Conservation (phyloP, 2,113 vertebrate genomes). For the Bufo gargarizans region DNA sequence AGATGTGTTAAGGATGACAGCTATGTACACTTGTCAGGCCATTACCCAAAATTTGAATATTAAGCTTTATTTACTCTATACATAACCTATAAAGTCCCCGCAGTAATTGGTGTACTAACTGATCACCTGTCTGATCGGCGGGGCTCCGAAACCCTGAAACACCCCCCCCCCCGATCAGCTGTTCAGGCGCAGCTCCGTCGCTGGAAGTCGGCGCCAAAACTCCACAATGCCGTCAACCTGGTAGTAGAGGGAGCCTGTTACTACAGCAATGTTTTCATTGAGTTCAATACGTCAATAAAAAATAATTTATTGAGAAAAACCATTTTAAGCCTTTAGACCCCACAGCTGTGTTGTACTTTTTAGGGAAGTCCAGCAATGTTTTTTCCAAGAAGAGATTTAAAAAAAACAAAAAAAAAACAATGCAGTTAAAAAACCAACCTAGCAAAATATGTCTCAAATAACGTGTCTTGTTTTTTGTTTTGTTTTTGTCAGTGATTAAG, state of each 20-base stretch:
- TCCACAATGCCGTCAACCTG: too few species aligned
- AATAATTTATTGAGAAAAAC: too few species aligned
- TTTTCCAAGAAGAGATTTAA: not conserved
- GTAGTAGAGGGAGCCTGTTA: too few species aligned
- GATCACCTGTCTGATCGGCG: too few species aligned
- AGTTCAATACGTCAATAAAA: too few species aligned
- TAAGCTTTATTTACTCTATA: not conserved
- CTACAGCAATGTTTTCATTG: too few species aligned
- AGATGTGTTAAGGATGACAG: constrained; percentile 3
- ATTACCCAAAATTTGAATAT: not conserved
- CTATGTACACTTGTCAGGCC: not conserved
- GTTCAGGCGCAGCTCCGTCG: too few species aligned
- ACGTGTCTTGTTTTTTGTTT: not conserved
- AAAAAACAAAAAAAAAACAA: not conserved
- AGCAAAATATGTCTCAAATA: not conserved
- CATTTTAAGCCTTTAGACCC: too few species aligned
- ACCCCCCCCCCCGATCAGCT: too few species aligned
- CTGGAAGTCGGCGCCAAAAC: too few species aligned
- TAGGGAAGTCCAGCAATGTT: not conserved
- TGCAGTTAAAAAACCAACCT: not conserved
- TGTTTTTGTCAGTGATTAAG: not conserved
- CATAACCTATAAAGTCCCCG: not conserved
- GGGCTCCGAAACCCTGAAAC: too few species aligned
- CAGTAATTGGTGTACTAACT: not conserved
- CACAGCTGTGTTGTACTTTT: too few species aligned